Conservation (phyloP, 2,797 vertebrate species). For the Poeciliopsis infans region DNA sequence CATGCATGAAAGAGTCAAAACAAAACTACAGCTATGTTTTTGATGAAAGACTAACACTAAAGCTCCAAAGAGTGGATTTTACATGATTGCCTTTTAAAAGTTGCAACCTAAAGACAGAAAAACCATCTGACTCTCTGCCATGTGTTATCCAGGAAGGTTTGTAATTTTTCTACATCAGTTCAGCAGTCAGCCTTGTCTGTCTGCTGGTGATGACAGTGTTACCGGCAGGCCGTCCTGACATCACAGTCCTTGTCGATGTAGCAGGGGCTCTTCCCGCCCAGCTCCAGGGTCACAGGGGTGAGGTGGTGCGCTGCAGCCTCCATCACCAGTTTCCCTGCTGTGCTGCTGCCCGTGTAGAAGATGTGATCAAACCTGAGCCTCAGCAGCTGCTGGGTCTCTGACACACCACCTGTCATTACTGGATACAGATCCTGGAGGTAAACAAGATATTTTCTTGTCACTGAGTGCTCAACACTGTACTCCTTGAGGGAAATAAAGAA, state of each 20-base stretch:
- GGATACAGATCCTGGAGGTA: constrained; percentile 84
- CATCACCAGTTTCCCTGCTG: constrained; percentile 87
- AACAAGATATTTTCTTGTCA: background rate
- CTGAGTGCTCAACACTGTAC: no score
- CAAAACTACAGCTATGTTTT: no score
- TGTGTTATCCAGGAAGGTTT: background rate
- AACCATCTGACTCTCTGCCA: background rate
- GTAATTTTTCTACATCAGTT: background rate
- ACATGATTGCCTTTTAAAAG: background rate
- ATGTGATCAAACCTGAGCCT: constrained; percentile 88
- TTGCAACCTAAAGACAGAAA: background rate
- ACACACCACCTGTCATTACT: constrained; percentile 84
- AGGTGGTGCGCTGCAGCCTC: constrained; percentile 86
- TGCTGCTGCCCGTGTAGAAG: constrained; percentile 85
- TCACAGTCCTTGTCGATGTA: constrained; percentile 90
- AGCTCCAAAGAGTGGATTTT: no score
- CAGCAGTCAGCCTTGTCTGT: background rate
- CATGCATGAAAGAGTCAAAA: no score
- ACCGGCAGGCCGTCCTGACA: constrained; percentile 67
- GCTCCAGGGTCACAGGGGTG: constrained; percentile 91
- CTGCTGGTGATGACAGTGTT: background rate
- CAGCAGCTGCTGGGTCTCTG: constrained; percentile 88
- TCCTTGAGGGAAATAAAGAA: background rate
- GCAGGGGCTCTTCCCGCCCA: constrained; percentile 94
- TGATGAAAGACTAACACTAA: no score